Base-by-base conservation (phyloP, 2,797 vertebrate genomes). In the Acanthurus leucopareius region DNA sequence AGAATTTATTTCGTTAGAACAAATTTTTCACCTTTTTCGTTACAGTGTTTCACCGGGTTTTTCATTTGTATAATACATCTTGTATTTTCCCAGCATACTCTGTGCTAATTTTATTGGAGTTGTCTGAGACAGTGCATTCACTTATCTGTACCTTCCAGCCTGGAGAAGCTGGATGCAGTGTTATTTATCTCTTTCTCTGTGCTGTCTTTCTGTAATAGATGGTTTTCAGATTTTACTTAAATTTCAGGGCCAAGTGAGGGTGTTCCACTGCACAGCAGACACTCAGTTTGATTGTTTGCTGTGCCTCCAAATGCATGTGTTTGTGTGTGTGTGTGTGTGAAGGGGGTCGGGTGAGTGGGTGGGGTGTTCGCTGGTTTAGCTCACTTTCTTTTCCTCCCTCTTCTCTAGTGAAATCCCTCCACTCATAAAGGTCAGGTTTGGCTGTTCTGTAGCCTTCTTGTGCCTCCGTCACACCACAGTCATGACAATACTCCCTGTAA, bases 401-500 rank as follows among this genome's bases (percentile, higher is more conserved):
- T 65, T 67, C 59, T 71, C 69, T 58, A 35, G 44, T 85, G 76
- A 80, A 86, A 82, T 72, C 66, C 49, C 14, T 83, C 63, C 56
- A 48, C 63, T 75, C 68, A 60, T 66, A 79, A 88, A 88, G 86
- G 89, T 91, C 85, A 88, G 40, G 20, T 77, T 47, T 80, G 60
- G 72, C 58, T 60, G 75, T 56, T 65, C 63, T 73, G 66, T 35
- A 73, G 59, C 70, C 61, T 76, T 73, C 38, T n/a, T 42, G 40
- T 22, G 69, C 25, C 47, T 73, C 68, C 11, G 20, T 71, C 66
- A 28, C 67, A 40, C 47, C 19, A 40, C 69, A 40, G 11, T 65
- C 63, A 58, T 76, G 77, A 86, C 79, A 75, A 63, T 80, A 15
- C 7, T 52, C 59, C 49, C 58, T 49, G 19, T 3, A 42, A 65